Evolutionary conservation across 2,888 invertebrate genomes (phyloP).

Genomic region (Limnephilus auricula): DNA sequence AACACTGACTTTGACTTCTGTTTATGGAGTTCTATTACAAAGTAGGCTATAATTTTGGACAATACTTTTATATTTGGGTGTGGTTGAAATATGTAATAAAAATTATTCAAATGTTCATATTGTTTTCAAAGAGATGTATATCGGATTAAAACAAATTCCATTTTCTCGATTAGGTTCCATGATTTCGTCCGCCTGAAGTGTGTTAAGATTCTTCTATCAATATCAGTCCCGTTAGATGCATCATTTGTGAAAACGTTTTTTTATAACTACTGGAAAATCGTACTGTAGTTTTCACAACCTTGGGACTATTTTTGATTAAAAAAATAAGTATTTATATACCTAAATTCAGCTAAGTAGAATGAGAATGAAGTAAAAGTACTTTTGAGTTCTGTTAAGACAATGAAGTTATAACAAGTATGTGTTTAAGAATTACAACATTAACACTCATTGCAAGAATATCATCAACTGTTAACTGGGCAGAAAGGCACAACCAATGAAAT

Average conservation of each 20-base stretch:
- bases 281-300: not conserved
- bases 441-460: slow-evolving; percentile 5
- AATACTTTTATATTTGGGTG: no score
- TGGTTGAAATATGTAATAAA: no score
- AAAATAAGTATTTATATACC: no score
- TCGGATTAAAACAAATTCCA: no score
- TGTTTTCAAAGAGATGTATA: no score
- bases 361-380: not conserved
- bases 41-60: no score
- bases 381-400: slow-evolving; percentile 46
- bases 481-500: slow-evolving; percentile 30
- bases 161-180: no score
- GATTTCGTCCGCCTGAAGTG: no score
- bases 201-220: not conserved
- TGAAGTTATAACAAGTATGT: slow-evolving; percentile 10
- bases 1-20: no score
- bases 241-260: not conserved
- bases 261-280: not conserved
- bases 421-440: slow-evolving; percentile 30
- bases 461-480: slow-evolving; percentile 29
- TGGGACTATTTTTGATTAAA: not conserved
- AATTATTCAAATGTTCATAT: no score
- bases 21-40: no score
- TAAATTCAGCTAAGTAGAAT: not conserved
- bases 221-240: not conserved